Conservation (phyloP, 1,140 invertebrate species). For the Pseudomyrmex sp. region DNA sequence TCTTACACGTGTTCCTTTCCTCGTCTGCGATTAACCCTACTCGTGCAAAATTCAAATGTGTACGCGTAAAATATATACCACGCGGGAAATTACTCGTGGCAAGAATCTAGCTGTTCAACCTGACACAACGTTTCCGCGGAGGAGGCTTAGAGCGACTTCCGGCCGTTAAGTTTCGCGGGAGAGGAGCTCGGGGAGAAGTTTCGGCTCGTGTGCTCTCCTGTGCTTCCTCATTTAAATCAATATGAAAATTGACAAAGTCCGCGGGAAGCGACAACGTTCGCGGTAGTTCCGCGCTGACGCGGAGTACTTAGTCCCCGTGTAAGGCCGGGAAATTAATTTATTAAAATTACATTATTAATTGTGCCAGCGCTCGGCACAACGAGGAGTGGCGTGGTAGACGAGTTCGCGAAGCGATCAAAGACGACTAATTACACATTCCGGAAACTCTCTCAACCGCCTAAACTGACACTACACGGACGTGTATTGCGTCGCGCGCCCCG, state of each 20-base stretch:
- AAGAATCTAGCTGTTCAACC: conserved; percentile 34
- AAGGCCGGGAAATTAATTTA: conserved; percentile 44
- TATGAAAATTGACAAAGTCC: conserved; percentile 61
- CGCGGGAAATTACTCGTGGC: conserved; percentile 15
- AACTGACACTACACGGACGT: background rate
- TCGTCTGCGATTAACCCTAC: background rate
- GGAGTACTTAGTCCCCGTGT: conserved; percentile 29
- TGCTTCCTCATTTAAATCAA: conserved; percentile 54
- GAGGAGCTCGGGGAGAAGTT: conserved; percentile 20
- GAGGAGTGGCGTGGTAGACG: background rate
- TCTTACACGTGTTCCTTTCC: background rate
- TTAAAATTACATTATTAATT: conserved; percentile 56
- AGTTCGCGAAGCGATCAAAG: conserved; percentile 36
- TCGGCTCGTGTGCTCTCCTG: background rate
- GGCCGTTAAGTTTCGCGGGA: conserved; percentile 35
- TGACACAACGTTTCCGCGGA: conserved; percentile 14
- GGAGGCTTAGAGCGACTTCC: conserved; percentile 46
- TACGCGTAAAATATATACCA: conserved; percentile 22
- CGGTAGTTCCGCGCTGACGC: background rate
- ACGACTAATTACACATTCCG: conserved; percentile 30
- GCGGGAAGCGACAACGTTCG: conserved; percentile 30
- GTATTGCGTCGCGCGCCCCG: background rate
- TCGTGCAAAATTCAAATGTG: background rate
- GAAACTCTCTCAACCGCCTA: background rate
- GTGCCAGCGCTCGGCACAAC: background rate